phyloP scores from a whole-genome alignment of 2,888 invertebrate genomes.

The Thysanoteuthis rhombus region DNA sequence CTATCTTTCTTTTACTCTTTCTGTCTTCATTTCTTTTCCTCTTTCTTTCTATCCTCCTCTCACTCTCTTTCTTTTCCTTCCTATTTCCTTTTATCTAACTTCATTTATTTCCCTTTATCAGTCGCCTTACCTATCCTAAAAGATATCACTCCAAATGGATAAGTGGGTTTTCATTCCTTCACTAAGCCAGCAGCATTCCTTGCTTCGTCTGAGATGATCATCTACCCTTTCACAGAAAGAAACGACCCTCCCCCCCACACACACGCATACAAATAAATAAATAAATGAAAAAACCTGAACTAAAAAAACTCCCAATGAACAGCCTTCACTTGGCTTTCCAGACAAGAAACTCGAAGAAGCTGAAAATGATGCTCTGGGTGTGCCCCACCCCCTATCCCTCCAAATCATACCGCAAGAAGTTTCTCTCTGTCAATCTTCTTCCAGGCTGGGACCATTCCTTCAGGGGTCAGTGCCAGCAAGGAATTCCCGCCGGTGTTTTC shows the following conservation, averaged over 20 bases:
- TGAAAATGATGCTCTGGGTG: background rate
- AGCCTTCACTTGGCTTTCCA: background rate
- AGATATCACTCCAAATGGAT: background rate
- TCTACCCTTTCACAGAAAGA: background rate
- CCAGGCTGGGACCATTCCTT: conserved; percentile 12
- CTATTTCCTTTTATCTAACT: background rate
- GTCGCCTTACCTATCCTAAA: background rate
- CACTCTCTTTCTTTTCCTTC: background rate
- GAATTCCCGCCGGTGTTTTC: background rate
- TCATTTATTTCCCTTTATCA: background rate
- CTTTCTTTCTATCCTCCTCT: no score
- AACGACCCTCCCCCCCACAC: background rate
- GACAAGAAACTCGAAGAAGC: background rate
- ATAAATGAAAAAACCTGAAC: background rate
- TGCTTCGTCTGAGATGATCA: background rate
- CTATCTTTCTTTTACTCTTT: no score
- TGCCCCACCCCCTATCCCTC: background rate
- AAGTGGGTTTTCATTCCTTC: background rate
- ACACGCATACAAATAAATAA: background rate
- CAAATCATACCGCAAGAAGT: background rate
- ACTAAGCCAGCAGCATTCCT: background rate
- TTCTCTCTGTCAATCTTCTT: background rate
- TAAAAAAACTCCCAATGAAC: background rate
- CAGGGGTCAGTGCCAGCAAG: background rate
- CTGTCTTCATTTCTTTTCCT: no score